Evolutionary conservation across 2,113 vertebrate species (phyloP), one percentile per base, ranked within the genome.

Genomic region (Sinocyclocheilus grahami): DNA sequence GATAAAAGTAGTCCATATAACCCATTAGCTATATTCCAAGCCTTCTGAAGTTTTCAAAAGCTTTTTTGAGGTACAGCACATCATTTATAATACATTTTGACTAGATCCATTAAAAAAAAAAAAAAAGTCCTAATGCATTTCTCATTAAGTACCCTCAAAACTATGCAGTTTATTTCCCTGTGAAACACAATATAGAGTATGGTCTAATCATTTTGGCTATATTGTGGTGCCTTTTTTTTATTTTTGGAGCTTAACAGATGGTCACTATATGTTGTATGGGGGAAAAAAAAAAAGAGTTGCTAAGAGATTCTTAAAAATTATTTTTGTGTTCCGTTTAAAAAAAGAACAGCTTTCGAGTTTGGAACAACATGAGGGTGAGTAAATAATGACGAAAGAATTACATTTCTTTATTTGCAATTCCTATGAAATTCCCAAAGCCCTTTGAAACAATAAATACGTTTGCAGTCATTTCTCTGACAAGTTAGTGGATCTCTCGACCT

Each of bases 401-500:
- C 4, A 30, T 33, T 67, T 30, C 5, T 72, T 72, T 22, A 22
- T 71, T 39, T 71, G 16, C 16, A 22, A 51, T 16, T 55, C 76
- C 39, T 46, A 7, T 48, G 39, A 48, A 75, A 79, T 79, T 58
- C 24, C 30, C 77, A n/a, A 2, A 3, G 24, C 4, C 27, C 24
- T 60, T 62, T 46, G 33, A 48, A 82, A 48, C n/a, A 67, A 63
- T 46, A 5, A 0, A 13, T 63, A 9, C 13, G 6, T 62, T 20
- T 30, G 24, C 24, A 69, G 46, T 53, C 37, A 30, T 33, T 22
- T 22, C 5, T 14, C 11, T 18, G 39, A 51, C 46, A 46, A 46
- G 42, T 55, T 69, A 82, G 51, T 67, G 63, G 14, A 69, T 51
- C 80, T 30, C 78, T 63, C 18, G 11, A 62, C 78, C 53, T 46